phyloP scores from a whole-genome alignment of 1,140 invertebrate genomes.

The Tyrophagus putrescentiae region DNA sequence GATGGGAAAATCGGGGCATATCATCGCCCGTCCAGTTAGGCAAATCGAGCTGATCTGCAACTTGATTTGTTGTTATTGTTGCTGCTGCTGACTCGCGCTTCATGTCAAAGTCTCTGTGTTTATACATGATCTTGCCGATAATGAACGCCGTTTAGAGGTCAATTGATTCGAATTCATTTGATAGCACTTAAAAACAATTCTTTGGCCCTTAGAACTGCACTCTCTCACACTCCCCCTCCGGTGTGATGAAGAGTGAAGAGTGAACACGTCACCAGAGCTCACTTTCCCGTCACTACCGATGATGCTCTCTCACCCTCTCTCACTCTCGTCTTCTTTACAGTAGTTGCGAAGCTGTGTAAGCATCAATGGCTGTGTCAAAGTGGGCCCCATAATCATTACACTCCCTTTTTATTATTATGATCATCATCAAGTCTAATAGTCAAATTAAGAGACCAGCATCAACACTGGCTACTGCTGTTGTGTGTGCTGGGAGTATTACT shows the following conservation, averaged over 20 bases:
- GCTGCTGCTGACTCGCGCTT: neutral
- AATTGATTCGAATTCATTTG: conserved; percentile 1
- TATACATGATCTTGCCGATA: neutral
- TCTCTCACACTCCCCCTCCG: too few species aligned
- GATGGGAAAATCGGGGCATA: conserved; percentile 3
- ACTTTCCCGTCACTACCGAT: too few species aligned
- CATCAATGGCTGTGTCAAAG: neutral
- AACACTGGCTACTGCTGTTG: too few species aligned
- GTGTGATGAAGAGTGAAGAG: too few species aligned
- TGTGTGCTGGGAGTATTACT: too few species aligned
- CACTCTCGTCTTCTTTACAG: too few species aligned
- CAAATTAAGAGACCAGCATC: conserved; percentile 1
- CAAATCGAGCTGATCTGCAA: conserved; percentile 1
- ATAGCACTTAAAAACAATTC: neutral
- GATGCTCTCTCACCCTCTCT: too few species aligned
- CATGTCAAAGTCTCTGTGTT: too few species aligned
- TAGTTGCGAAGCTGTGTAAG: too few species aligned
- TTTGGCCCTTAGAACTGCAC: too few species aligned
- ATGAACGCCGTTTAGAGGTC: neutral
- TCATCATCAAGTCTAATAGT: neutral
- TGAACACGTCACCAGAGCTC: too few species aligned
- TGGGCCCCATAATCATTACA: neutral
- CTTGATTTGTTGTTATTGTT: neutral
- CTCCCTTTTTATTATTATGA: neutral
- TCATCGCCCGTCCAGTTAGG: neutral